Conservation (phyloP, 92 coral and sea anemone genomes). For the Diadumene lineata region DNA sequence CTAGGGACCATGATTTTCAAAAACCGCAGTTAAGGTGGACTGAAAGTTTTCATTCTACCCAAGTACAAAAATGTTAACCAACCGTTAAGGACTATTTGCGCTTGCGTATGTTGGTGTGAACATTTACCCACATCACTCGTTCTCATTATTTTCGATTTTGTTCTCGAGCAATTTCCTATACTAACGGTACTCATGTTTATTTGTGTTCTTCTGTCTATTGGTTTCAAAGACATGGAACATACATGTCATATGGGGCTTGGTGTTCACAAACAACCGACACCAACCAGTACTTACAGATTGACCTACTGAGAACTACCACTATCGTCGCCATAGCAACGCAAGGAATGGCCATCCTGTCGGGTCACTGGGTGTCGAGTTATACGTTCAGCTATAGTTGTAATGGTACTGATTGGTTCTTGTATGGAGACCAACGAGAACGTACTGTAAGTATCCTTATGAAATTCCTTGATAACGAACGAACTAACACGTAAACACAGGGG, state of each 20-base stretch:
- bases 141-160: too few relatives aligned
- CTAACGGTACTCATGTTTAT: neutral
- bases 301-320: constrained; percentile 30
- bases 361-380: constrained; percentile 47
- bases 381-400: constrained; percentile 65
- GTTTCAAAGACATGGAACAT: constrained; percentile 5
- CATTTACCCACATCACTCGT: too few relatives aligned
- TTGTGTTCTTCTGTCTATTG: neutral
- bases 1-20: too few relatives aligned
- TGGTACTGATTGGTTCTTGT: constrained; percentile 53
- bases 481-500: too few relatives aligned
- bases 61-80: too few relatives aligned
- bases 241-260: constrained; percentile 56
- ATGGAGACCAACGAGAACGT: constrained; percentile 41
- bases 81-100: too few relatives aligned
- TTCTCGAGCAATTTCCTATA: too few relatives aligned
- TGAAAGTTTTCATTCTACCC: too few relatives aligned
- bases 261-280: constrained; percentile 44
- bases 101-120: too few relatives aligned
- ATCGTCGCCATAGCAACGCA: constrained; percentile 61
- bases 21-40: too few relatives aligned
- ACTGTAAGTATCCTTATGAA: constrained; percentile 23
- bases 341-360: constrained; percentile 47
- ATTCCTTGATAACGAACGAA: too few relatives aligned
- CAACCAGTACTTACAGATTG: constrained; percentile 57